These are phyloP conservation scores for Pandemis corylana DNA, from an alignment of 2,888 invertebrate species.

Conservation along the genomic window DNA sequence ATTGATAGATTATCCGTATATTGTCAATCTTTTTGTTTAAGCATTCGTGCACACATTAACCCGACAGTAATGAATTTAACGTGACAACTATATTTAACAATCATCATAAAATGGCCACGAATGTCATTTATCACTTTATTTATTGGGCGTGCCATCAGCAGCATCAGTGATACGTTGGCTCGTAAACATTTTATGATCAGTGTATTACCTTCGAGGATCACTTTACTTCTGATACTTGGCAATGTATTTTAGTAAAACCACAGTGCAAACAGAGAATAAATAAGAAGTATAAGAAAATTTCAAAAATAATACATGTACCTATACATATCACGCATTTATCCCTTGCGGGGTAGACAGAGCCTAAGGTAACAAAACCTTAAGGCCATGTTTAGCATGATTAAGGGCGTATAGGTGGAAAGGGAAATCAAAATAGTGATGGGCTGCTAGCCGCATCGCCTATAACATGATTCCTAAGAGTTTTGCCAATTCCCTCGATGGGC, in stretches of 20 bases:
- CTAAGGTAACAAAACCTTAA: too few species aligned
- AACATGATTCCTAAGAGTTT: too few species aligned
- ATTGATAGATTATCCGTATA: neutral
- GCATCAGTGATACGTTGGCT: conserved; percentile 6
- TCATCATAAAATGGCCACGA: conserved; percentile 4
- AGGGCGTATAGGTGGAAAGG: too few species aligned
- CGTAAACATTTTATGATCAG: conserved; percentile 38
- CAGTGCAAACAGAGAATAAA: neutral
- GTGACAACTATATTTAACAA: neutral
- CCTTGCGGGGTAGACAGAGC: too few species aligned
- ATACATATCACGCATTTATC: too few species aligned
- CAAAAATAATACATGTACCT: too few species aligned
- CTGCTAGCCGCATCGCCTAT: too few species aligned
- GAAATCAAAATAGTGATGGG: too few species aligned
- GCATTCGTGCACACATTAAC: neutral
- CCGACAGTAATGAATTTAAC: neutral
- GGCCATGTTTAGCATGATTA: too few species aligned
- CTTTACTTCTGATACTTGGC: conserved; percentile 20
- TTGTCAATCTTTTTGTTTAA: neutral
- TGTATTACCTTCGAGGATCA: conserved; percentile 33
- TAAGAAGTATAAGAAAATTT: too few species aligned
- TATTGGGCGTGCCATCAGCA: neutral
- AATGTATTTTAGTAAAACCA: conserved; percentile 16
- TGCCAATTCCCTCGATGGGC: too few species aligned
- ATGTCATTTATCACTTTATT: conserved; percentile 9